These are phyloP conservation scores for Argyrosomus regius DNA, from an alignment of 2,797 vertebrate genomes.

Conservation along the genomic window DNA sequence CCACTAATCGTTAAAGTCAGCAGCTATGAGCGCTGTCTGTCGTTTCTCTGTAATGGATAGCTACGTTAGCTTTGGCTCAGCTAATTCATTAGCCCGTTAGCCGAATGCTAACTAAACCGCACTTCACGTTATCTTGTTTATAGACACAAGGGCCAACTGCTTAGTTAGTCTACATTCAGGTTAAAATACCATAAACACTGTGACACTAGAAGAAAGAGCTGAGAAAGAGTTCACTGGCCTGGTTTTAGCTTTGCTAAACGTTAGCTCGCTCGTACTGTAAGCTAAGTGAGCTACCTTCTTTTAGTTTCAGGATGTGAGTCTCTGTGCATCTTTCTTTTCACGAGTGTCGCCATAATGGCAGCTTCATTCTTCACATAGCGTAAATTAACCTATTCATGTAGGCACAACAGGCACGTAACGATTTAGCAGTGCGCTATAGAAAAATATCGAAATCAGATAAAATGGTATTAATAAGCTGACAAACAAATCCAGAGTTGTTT, in stretches of 20 bases:
- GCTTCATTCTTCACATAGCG: constrained; percentile 24
- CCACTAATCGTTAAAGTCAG: neutral
- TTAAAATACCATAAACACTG: neutral
- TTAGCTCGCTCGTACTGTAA: constrained; percentile 32
- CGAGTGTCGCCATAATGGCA: constrained; percentile 49
- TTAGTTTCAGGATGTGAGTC: constrained; percentile 25
- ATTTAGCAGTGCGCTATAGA: neutral
- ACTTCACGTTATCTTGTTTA: neutral
- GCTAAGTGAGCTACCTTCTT: constrained; percentile 58
- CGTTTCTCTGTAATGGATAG: neutral
- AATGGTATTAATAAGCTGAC: neutral
- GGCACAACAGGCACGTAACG: neutral
- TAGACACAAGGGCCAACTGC: neutral
- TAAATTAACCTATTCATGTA: neutral
- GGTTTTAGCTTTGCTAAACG: constrained; percentile 6
- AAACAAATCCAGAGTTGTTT: constrained; percentile 14
- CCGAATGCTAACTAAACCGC: constrained; percentile 16
- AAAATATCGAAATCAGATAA: neutral
- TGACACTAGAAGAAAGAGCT: neutral
- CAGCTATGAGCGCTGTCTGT: neutral
- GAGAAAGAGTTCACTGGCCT: neutral
- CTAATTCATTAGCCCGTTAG: constrained; percentile 60
- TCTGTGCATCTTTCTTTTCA: constrained; percentile 8
- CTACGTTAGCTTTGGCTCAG: constrained; percentile 60
- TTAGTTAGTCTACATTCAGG: neutral